Base-by-base conservation (phyloP, 2,113 vertebrate species). In the Psittacula cyanocephala region DNA sequence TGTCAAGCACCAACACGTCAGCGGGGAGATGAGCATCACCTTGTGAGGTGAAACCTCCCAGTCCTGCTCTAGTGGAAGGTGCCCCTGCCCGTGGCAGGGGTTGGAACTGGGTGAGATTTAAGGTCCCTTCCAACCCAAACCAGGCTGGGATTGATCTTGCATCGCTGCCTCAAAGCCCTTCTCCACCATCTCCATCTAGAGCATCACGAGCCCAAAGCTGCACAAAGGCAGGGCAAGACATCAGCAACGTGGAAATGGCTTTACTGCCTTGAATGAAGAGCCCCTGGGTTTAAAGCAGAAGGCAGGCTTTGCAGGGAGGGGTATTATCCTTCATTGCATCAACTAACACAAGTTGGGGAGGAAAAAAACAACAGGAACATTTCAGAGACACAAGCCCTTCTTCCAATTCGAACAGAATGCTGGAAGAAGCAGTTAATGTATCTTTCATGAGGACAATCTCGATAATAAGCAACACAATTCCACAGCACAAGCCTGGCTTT, bases 391-490 rank as follows among this genome's bases (percentile, higher is more conserved):
- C 70, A 25, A 95, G 63, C 64, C 85, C 64, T 95, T 62, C 92
- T 95, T 96, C 93, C 96, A 97, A 94, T 93, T 83, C 88, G 50
- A 96, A 94, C 93, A 94, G 92, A 93, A 93, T 95, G 93, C 94
- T 94, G 84, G 92, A 94, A 95, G 92, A 79, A 77, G 31, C 95
- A 95, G 71, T 95, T 94, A 91, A 96, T 93, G 88, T 95, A 93
- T 95, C 89, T 97, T 95, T 96, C 91, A 94, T 96, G 81, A 95
- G 89, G 91, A 91, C 95, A 88, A 97, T 93, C 89, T 81, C 92
- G 91, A 95, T 91, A 95, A 96, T 95, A 95, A 95, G 91, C 96
- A 94, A 89, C 91, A 95, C 83, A 88, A 95, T 87, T 95, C 96
- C 52, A 72, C 77, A 75, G 88, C 80, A 89, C 52, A 81, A 94